A percentile compares a stretch with the other conserved stretches of the same genome.
Conservation (phyloP, 2,888 invertebrate genomes). For the Eutolmus rufibarbis region DNA sequence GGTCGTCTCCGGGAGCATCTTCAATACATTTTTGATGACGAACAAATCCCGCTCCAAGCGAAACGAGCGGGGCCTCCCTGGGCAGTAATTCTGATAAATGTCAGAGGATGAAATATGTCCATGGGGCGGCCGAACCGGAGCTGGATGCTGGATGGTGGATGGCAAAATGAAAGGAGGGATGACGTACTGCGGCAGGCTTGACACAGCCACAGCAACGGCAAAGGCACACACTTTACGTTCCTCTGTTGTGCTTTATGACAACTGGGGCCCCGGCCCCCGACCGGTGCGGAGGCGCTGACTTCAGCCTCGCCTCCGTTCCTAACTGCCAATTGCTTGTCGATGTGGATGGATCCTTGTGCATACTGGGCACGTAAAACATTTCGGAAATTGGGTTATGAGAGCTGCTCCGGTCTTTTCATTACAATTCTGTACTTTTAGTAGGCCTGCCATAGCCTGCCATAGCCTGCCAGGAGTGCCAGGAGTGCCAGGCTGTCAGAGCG, state of each 20-base stretch:
- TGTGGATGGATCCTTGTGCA: background rate
- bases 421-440: background rate
- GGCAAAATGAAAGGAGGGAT: background rate
- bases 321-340: background rate
- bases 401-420: constrained; percentile 10
- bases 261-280: background rate
- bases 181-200: background rate
- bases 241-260: background rate
- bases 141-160: background rate
- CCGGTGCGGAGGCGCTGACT: background rate
- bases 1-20: background rate
- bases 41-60: background rate
- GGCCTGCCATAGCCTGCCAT: too few species aligned
- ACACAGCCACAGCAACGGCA: background rate
- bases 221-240: background rate
- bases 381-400: constrained; percentile 37
- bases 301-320: background rate
- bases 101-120: constrained; percentile 12
- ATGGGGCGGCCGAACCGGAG: background rate
- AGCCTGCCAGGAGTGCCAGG: too few species aligned
- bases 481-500: background rate
- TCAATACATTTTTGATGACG: constrained; percentile 11
- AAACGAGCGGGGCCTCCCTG: background rate
- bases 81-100: constrained; percentile 19
- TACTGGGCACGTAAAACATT: constrained; percentile 26